phyloP scores from a whole-genome alignment of 2,888 invertebrate genomes.

The Latrodectus elegans region DNA sequence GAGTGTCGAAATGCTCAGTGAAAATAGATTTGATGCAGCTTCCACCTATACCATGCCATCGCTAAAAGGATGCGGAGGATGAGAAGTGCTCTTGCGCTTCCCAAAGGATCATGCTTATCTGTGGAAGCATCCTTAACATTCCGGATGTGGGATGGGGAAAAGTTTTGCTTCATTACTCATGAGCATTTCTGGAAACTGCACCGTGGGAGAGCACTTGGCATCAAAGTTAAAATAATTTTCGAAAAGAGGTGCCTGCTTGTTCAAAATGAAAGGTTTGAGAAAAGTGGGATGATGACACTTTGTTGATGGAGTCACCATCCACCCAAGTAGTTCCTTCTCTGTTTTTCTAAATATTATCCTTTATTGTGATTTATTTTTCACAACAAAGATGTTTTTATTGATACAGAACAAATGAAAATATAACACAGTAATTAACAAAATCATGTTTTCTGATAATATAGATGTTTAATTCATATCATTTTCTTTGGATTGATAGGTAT shows the following conservation, averaged over 20 bases:
- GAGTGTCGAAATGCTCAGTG: not conserved
- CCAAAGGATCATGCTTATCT: slow-evolving; percentile 26
- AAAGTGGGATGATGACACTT: too few species aligned
- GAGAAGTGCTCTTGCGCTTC: slow-evolving; percentile 26
- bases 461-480: too few species aligned
- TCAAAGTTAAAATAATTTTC: not conserved
- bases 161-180: slow-evolving; percentile 57
- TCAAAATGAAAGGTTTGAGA: too few species aligned
- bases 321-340: too few species aligned
- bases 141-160: slow-evolving; percentile 29
- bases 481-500: too few species aligned
- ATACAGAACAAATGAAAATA: too few species aligned
- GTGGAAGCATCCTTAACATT: slow-evolving; percentile 41
- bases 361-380: too few species aligned
- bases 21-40: not conserved
- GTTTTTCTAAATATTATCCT: too few species aligned
- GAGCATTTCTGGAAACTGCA: not conserved
- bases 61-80: not conserved
- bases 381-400: too few species aligned
- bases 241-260: not conserved
- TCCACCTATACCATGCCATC: not conserved
- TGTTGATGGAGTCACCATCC: too few species aligned
- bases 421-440: too few species aligned
- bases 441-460: too few species aligned
- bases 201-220: not conserved